Evolutionary conservation across 1,140 invertebrate species (phyloP).

Genomic region (Apis dorsata): DNA sequence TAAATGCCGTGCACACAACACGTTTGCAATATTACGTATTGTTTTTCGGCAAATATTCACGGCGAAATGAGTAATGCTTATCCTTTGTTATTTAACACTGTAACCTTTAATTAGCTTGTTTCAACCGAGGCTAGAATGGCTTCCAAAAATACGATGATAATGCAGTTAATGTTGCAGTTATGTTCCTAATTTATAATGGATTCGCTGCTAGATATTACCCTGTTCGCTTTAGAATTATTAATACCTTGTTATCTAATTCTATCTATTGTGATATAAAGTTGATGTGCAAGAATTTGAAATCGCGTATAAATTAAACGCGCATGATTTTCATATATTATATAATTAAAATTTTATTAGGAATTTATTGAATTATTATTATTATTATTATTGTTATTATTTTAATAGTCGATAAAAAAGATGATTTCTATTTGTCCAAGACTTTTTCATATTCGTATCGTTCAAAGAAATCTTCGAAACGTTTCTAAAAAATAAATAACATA

Average conservation of each 20-base stretch:
- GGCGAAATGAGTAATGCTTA: background rate
- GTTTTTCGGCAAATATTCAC: background rate
- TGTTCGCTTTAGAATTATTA: background rate
- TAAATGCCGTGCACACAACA: background rate
- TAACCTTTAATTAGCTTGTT: conserved; percentile 1
- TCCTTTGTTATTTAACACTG: background rate
- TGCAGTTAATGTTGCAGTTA: background rate
- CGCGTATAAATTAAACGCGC: background rate
- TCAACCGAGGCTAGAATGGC: background rate
- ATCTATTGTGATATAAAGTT: background rate
- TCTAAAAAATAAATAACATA: no score
- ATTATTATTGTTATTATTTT: no score
- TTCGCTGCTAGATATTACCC: background rate
- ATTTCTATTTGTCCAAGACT: no score
- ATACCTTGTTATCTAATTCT: background rate
- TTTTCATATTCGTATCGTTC: no score
- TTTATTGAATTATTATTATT: no score
- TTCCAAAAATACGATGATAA: background rate
- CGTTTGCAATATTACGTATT: no score
- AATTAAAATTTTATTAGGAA: no score
- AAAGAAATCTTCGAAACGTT: no score
- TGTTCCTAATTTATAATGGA: background rate
- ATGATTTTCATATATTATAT: no score
- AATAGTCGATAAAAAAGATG: no score
- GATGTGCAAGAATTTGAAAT: background rate